These are phyloP conservation scores for Chaetoderma sp. DNA, from an alignment of 2,888 invertebrate species.

Conservation along the genomic window DNA sequence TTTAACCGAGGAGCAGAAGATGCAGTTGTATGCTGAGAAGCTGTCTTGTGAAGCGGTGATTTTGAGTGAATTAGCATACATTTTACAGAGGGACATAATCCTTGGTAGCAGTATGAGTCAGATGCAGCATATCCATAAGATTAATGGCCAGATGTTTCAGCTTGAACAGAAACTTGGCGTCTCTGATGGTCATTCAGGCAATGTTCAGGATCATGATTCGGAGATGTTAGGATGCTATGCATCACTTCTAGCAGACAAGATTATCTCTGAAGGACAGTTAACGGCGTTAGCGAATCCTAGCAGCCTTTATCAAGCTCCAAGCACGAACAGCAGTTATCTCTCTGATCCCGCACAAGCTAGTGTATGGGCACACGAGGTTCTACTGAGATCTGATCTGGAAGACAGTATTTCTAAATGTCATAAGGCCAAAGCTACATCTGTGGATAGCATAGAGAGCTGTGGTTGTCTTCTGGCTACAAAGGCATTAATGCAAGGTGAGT, in stretches of 20 bases:
- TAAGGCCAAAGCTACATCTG: conserved; percentile 37
- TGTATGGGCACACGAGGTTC: conserved; percentile 54
- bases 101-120: no score
- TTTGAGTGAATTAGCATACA: conserved; percentile 55
- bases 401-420: not conserved
- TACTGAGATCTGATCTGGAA: conserved; percentile 56
- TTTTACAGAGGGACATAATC: conserved; percentile 44
- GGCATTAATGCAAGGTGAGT: conserved; percentile 58
- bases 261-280: conserved; percentile 64
- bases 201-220: conserved; percentile 36
- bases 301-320: not conserved
- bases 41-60: conserved; percentile 59
- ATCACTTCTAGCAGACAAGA: conserved; percentile 79
- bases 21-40: conserved; percentile 49
- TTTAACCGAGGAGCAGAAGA: not conserved
- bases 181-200: not conserved
- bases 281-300: conserved; percentile 29
- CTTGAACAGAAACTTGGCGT: conserved; percentile 4
- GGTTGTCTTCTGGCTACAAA: conserved; percentile 33
- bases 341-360: conserved; percentile 29
- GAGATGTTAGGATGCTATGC: conserved; percentile 78
- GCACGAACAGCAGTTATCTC: not conserved
- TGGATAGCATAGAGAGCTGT: conserved; percentile 9
- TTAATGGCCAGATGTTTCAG: not conserved
- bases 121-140: conserved; percentile 3